Evolutionary conservation across 2,888 invertebrate genomes (phyloP).

Genomic region (Cataglyphis albicans): DNA sequence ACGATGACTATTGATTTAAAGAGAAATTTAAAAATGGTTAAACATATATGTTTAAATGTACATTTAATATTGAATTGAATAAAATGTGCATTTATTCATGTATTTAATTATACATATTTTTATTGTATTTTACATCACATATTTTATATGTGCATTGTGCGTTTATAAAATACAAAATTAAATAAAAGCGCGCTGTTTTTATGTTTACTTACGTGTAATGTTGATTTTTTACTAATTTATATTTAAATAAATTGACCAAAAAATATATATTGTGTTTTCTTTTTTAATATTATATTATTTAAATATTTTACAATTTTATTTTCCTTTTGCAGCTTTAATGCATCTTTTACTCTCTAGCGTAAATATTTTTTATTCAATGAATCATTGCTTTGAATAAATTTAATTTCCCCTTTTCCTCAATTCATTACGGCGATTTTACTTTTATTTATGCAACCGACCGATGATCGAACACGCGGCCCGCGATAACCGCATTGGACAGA

Average conservation of each 20-base stretch:
- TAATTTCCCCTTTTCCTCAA: constrained; percentile 33
- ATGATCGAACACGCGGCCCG: constrained; percentile 27
- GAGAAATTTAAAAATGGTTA: constrained; percentile 5
- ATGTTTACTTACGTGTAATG: neutral
- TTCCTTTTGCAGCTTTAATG: neutral
- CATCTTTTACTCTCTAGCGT: neutral
- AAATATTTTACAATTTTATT: neutral
- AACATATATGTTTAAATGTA: neutral
- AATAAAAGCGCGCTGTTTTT: neutral
- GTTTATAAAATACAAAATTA: constrained; percentile 18
- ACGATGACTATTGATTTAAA: constrained; percentile 2
- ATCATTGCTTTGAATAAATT: constrained; percentile 1
- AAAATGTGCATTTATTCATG: neutral
- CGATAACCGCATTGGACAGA: constrained; percentile 42
- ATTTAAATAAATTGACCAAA: constrained; percentile 20
- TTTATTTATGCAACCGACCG: constrained; percentile 26
- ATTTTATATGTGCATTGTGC: neutral
- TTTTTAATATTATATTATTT: neutral
- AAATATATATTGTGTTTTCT: neutral
- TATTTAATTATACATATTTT: neutral
- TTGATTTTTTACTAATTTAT: neutral
- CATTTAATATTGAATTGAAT: neutral
- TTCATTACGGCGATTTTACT: constrained; percentile 55
- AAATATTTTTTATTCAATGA: neutral
- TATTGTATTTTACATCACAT: neutral